Base-by-base conservation (phyloP, 2,113 vertebrate genomes). In the Alligator sinensis region DNA sequence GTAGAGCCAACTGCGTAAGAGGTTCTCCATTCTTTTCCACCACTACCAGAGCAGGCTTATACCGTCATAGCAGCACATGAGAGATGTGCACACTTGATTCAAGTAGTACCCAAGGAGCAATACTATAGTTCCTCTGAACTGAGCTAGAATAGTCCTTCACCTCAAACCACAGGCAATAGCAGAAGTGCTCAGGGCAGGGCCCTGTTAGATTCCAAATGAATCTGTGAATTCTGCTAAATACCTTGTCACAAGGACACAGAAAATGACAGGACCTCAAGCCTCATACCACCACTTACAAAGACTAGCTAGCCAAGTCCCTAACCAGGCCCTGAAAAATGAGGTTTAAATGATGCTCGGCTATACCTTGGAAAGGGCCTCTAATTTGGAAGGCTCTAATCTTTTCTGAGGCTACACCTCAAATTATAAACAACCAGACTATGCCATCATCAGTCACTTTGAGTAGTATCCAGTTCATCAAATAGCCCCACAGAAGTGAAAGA, bases 271-370 rank as follows among this genome's bases (percentile, higher is more conserved):
- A 47, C 47, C 47, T 47, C 47, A 47, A 47, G 47, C 47, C 47
- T 47, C 47, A 47, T 47, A 47, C 47, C 8, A 47, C 47, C 47
- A 47, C 78, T 77, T 14, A 61, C 54, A 62, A 83, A 47, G 47
- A 63, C 12, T 5, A 79, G 47, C 68, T 70, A 22, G 10, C 12
- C 74, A 34, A 19, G 47, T 21, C 58, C 4, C 74, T 68, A 90
- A 16, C 6, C 27, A n/a, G 12, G 3, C n/a, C 9, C n/a, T 0
- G 0, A 28, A 59, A 28, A 66, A 84, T 0, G 0, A 10, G 0
- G 2, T 0, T 82, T 38, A 92, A 91, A 21, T 6, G 63, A 68
- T 57, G n/a, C 60, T 61, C 3, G n/a, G 22, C 6, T 91, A 18
- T 38, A 16, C 25, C n/a, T 76, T 70, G 21, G 66, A 85, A 25